A percentile compares a stretch with the other conserved stretches of the same genome.
phyloP scores from a whole-genome alignment of 2,797 vertebrate genomes.

The Gallinago solitaria region DNA sequence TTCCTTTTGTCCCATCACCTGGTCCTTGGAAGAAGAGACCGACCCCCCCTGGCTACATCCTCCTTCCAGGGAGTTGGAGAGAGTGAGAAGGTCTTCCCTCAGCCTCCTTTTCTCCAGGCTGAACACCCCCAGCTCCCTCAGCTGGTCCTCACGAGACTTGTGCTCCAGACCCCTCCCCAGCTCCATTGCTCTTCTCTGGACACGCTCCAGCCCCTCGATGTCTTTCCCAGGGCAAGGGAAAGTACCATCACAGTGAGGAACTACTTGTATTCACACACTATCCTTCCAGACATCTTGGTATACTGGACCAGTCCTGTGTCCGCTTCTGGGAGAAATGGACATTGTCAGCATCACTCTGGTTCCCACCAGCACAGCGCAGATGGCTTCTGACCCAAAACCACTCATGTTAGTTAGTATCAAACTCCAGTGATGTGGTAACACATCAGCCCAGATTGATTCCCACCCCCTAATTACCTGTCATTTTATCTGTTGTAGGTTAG shows the following conservation, averaged over 20 bases:
- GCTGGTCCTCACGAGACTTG: background rate
- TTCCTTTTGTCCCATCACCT: background rate
- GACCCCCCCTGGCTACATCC: background rate
- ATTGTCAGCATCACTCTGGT: fast-evolving
- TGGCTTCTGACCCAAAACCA: background rate
- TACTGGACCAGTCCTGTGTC: background rate
- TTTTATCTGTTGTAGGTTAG: background rate
- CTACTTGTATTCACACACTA: background rate
- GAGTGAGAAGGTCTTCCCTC: background rate
- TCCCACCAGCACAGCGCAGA: background rate
- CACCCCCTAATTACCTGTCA: background rate
- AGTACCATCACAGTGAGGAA: background rate
- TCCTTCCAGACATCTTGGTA: background rate
- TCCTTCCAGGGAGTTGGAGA: background rate
- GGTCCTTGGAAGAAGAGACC: background rate
- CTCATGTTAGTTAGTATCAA: background rate
- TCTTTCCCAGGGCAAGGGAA: background rate
- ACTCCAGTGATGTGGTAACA: background rate
- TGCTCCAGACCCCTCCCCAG: no score
- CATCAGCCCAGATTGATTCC: background rate
- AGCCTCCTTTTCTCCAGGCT: background rate
- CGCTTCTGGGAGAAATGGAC: background rate
- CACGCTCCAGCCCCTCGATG: background rate
- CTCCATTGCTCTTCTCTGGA: background rate
- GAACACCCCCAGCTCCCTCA: background rate